Conservation (phyloP, 2,113 vertebrate species). For the Mobula hypostoma region DNA sequence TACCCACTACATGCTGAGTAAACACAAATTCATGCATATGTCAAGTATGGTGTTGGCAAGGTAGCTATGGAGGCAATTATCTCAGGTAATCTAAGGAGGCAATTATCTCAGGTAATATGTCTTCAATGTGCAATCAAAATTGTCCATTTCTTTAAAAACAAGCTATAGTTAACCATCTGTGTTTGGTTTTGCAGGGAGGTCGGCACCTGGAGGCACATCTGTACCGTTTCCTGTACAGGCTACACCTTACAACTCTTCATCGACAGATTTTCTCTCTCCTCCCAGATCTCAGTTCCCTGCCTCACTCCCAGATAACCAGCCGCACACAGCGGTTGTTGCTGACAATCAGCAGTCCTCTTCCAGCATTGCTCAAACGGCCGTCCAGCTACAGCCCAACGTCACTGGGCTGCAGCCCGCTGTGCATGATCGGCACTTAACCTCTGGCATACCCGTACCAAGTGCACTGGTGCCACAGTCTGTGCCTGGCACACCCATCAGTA, state of each 20-base stretch:
- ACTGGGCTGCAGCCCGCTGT: neutral
- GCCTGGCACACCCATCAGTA: neutral
- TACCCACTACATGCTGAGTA: no score
- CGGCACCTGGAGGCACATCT: neutral
- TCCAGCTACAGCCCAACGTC: neutral
- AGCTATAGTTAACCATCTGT: neutral
- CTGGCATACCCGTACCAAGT: no score
- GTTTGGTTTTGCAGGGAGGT: neutral
- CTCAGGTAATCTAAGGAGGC: neutral
- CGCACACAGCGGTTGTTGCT: neutral
- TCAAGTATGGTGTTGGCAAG: no score
- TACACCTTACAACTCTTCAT: neutral
- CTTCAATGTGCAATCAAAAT: neutral
- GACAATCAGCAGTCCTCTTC: neutral
- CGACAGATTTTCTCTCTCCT: neutral
- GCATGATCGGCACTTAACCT: no score
- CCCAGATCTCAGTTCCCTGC: neutral
- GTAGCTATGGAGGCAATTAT: neutral
- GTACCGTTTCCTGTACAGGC: neutral
- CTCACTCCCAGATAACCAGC: neutral
- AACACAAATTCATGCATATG: no score
- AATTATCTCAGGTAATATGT: neutral
- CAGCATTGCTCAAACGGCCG: neutral
- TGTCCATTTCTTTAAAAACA: neutral
- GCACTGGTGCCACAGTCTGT: neutral